Evolutionary conservation across 1,140 invertebrate genomes (phyloP), one percentile per base, ranked within the genome.

Genomic region (Cherax quadricarinatus): DNA sequence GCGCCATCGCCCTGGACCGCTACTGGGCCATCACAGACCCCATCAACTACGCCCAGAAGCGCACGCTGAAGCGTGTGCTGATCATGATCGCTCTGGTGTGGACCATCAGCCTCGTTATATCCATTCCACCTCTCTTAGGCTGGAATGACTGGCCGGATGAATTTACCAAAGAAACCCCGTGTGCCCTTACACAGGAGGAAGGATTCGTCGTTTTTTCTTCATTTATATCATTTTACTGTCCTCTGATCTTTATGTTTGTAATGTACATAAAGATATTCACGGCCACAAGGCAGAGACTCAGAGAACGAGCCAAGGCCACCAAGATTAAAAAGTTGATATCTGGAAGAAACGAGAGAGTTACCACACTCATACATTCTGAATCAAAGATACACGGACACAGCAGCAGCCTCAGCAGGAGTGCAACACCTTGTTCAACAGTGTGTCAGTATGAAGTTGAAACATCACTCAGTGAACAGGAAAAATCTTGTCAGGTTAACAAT

Each of bases 21-120:
- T 98, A 98, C 95, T 98, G 97, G 97, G 99, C 99, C 9, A 99
- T 99, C 81, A 99, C 98, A 0, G 98, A 99, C 95, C 99, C 99
- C 0, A 98, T 99, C 89, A 98, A 98, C 94, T 99, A 99, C 95
- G 98, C 98, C 9, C 98, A 98, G 94, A 98, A 98, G 95, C 96
- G 99, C 92, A 99, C 99, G 3, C 95, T 98, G 24, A 97, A 98
- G 94, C 96, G 98, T 53, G 99, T 99, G 0, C 95, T 99, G 9
- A 95, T 97, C 14, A 98, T 98, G 95, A 99, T 99, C 91, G 97
- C 96, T 1, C 96, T 97, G 16, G 98, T 99, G 0, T 99, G 99
- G 99, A 94, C 98, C 2, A 96, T 98, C 6, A 93, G 91, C 51
- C 41, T 92, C n/a, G 51, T 98, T n/a, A 99, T 99, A 93, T 99